Conservation (phyloP, 2,888 invertebrate species). For the Girardia tigrina region DNA sequence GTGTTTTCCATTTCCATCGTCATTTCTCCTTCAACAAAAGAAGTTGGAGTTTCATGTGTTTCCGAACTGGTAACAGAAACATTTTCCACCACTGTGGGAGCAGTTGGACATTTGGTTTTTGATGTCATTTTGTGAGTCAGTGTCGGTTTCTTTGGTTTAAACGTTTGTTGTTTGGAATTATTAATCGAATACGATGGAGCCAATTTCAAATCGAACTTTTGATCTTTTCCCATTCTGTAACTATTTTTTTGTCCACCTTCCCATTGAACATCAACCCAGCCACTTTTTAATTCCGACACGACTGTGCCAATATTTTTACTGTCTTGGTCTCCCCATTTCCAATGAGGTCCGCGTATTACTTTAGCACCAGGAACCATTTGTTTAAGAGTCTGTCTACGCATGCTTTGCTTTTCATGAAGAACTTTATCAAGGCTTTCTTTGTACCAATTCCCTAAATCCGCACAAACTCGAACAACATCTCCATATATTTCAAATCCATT, state of each 20-base stretch:
- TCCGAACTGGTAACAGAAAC: not conserved
- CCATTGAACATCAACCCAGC: constrained; percentile 95
- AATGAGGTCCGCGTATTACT: constrained; percentile 77
- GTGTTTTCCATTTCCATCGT: not conserved
- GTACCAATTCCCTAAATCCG: constrained; percentile 40
- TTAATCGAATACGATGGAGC: constrained; percentile 58
- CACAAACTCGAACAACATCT: constrained; percentile 60
- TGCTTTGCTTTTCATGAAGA: constrained; percentile 53
- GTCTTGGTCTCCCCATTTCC: constrained; percentile 86
- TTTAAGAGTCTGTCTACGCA: constrained; percentile 62
- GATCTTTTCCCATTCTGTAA: constrained; percentile 93
- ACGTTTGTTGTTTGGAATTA: constrained; percentile 50
- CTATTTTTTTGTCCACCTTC: constrained; percentile 89
- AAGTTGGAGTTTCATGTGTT: not conserved
- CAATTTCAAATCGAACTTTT: constrained; percentile 78
- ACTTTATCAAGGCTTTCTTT: constrained; percentile 19
- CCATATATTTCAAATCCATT: constrained; percentile 94
- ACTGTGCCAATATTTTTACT: constrained; percentile 63
- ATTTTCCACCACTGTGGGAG: not conserved
- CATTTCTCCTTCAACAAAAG: not conserved
- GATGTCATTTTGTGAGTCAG: not conserved
- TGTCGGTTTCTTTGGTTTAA: constrained; percentile 30
- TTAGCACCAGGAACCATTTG: constrained; percentile 73
- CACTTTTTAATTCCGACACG: constrained; percentile 67
- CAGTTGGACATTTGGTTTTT: not conserved